A percentile compares a stretch with the other conserved stretches of the same genome.
phyloP scores from a whole-genome alignment of 2,113 vertebrate genomes.

The Xenopus laevis region DNA sequence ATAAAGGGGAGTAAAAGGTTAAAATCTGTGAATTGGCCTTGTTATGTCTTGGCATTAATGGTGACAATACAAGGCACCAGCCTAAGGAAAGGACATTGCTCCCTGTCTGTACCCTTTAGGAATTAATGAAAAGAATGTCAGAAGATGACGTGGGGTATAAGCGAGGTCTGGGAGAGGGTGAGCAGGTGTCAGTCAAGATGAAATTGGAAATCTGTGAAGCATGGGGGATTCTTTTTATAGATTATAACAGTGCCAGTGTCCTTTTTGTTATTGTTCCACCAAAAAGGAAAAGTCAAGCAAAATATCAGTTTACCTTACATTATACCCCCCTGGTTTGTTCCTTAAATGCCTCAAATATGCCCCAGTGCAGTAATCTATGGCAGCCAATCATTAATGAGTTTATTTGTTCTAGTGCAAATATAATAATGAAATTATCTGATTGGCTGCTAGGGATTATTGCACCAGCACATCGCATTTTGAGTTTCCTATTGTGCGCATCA shows the following conservation, averaged over 20 bases:
- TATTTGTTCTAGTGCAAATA: too few species aligned
- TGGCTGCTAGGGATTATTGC: too few species aligned
- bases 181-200: conserved; percentile 32
- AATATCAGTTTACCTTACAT: not conserved
- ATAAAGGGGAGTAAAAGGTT: not conserved
- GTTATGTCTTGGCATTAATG: not conserved
- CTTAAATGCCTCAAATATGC: too few species aligned
- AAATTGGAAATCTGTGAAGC: conserved; percentile 36
- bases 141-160: conserved; percentile 1
- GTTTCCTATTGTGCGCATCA: too few species aligned
- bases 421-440: too few species aligned
- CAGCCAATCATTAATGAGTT: too few species aligned
- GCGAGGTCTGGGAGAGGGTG: not conserved
- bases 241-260: conserved; percentile 11
- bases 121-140: conserved; percentile 30
- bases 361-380: too few species aligned
- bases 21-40: not conserved
- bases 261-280: conserved; percentile 2
- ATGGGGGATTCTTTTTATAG: conserved; percentile 16
- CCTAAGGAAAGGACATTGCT: conserved; percentile 13
- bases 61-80: conserved; percentile 11
- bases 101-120: conserved; percentile 26
- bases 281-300: not conserved
- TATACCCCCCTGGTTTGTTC: too few species aligned
- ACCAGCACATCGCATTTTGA: too few species aligned